These are phyloP conservation scores for Vombatus ursinus DNA, from an alignment of 2,113 vertebrate species.

Conservation along the genomic window DNA sequence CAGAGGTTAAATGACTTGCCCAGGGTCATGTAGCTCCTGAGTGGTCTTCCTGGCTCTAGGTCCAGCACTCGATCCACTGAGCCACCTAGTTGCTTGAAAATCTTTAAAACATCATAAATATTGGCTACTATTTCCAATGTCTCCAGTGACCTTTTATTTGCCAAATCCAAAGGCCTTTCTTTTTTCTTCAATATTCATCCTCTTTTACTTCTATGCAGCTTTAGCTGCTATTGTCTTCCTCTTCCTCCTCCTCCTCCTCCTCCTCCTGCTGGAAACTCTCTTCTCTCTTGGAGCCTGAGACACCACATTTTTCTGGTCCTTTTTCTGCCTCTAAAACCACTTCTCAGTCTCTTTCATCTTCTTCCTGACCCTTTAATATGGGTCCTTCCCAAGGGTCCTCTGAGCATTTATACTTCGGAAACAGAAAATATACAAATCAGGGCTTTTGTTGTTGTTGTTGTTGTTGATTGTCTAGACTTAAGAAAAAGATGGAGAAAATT, in stretches of 20 bases:
- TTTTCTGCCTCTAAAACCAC: not conserved
- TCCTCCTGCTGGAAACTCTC: not conserved
- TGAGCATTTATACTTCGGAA: not conserved
- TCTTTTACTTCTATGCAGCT: not conserved
- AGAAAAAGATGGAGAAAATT: not conserved
- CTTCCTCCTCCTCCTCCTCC: not conserved
- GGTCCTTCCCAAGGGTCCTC: not conserved
- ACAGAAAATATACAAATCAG: not conserved
- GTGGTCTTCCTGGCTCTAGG: not conserved
- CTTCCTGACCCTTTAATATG: not conserved
- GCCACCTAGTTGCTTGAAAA: not conserved
- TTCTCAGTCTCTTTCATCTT: not conserved
- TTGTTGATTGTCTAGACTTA: not conserved
- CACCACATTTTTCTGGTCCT: not conserved
- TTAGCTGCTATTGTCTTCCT: not conserved
- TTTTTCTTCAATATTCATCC: not conserved
- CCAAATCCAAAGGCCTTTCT: not conserved
- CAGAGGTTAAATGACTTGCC: not conserved
- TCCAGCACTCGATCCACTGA: not conserved
- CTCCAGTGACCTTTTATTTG: not conserved
- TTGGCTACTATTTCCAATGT: not conserved
- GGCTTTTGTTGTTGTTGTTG: not conserved
- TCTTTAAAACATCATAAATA: not conserved
- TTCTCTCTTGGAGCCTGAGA: not conserved
- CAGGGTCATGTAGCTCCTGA: not conserved